Conservation (phyloP, 2,797 vertebrate genomes). For the Platyrinchus mystaceus region DNA sequence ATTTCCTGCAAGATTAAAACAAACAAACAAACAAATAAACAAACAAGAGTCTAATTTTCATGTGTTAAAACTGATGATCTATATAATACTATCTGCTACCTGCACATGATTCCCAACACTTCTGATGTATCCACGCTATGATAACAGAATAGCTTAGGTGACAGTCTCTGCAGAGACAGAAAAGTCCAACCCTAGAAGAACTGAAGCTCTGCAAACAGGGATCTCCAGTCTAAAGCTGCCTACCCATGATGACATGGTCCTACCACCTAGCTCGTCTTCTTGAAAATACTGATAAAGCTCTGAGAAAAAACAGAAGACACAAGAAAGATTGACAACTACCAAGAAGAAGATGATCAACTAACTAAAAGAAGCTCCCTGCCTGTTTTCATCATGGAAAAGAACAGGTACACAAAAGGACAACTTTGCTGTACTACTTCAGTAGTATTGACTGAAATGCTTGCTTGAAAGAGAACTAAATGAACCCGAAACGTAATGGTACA, state of each 20-base stretch:
- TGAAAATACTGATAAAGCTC: not conserved
- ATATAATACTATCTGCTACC: not conserved
- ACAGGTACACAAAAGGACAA: not conserved
- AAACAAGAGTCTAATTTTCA: not conserved
- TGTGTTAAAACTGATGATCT: not conserved
- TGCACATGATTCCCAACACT: not conserved
- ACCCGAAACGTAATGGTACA: not conserved
- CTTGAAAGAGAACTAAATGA: not conserved
- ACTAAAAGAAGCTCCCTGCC: not conserved
- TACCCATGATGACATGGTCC: not conserved
- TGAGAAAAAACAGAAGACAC: not conserved
- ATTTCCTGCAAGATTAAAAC: not conserved
- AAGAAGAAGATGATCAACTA: not conserved
- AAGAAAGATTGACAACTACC: not conserved
- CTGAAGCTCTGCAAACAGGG: not conserved
- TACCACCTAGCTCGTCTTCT: not conserved
- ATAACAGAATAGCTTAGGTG: not conserved
- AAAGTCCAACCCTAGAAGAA: not conserved
- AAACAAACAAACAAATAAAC: not conserved
- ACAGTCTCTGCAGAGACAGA: not conserved
- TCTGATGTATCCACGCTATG: not conserved
- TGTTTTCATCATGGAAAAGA: not conserved
- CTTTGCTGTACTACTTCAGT: not conserved
- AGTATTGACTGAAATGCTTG: not conserved
- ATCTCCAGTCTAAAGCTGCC: not conserved